These are phyloP conservation scores for Anas capensis DNA, from an alignment of 2,797 vertebrate species.

Conservation along the genomic window DNA sequence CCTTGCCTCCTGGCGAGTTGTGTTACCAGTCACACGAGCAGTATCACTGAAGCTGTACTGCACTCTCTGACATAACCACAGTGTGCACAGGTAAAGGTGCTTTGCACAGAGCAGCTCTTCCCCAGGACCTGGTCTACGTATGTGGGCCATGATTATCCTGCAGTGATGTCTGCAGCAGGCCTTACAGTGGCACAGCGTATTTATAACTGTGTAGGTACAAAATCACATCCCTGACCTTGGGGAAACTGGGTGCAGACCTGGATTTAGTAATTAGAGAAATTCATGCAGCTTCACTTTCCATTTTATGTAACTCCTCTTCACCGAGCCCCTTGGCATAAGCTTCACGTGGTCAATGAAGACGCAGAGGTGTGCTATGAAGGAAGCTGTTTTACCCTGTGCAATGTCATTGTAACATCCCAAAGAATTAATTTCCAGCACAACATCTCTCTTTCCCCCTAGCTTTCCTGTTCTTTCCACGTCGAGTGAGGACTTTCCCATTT, in stretches of 20 bases:
- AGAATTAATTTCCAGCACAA: not conserved
- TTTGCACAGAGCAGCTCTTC: not conserved
- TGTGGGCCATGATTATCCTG: not conserved
- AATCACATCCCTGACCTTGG: not conserved
- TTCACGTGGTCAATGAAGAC: not conserved
- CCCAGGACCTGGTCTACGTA: not conserved
- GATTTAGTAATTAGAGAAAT: not conserved
- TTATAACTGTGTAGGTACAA: not conserved
- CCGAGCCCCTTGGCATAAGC: not conserved
- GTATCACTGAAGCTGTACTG: not conserved
- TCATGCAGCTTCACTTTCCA: rapidly evolving
- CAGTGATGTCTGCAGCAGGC: not conserved
- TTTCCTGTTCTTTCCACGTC: not conserved
- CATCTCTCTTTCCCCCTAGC: not conserved
- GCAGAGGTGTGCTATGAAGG: not conserved
- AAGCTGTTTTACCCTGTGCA: not conserved
- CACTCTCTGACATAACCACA: not conserved
- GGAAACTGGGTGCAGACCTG: not conserved
- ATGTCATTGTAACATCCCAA: not conserved
- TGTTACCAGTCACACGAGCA: not conserved
- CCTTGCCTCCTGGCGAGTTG: not conserved
- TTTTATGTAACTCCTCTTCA: not conserved
- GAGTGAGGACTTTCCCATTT: not conserved
- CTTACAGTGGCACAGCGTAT: not conserved
- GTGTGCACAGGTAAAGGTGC: not conserved